Evolutionary conservation across 2,797 vertebrate species (phyloP).

Genomic region (Notolabrus celidotus): DNA sequence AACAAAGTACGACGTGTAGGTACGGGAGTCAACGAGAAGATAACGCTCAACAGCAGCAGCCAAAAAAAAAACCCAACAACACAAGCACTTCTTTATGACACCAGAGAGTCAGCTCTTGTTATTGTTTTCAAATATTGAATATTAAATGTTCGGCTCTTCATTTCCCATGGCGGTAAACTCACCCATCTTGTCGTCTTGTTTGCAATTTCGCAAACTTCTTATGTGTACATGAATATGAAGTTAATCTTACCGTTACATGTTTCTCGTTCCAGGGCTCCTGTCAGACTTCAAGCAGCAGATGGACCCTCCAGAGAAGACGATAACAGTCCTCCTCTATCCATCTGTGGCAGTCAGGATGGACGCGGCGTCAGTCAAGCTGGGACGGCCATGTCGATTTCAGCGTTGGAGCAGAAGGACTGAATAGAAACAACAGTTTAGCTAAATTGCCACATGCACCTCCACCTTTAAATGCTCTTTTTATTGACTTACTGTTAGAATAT

Average conservation of each 20-base stretch:
- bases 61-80: neutral
- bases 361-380: neutral
- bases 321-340: slow-evolving; percentile 15
- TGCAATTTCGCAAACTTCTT: neutral
- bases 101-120: neutral
- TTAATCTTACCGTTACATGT: neutral
- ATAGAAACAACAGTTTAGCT: neutral
- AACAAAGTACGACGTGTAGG: slow-evolving; percentile 24
- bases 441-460: slow-evolving; percentile 13
- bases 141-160: neutral
- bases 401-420: neutral
- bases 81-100: too few species aligned
- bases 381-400: slow-evolving; percentile 46
- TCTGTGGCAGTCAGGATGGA: slow-evolving; percentile 37
- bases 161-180: neutral
- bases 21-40: slow-evolving; percentile 12
- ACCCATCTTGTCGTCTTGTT: neutral
- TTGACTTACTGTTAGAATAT: too few species aligned
- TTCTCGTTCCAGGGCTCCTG: slow-evolving; percentile 50
- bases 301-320: slow-evolving; percentile 1
- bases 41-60: neutral
- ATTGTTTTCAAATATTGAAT: neutral
- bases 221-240: neutral
- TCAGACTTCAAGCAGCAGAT: slow-evolving; percentile 15
- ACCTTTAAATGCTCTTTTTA: slow-evolving; percentile 2